These are phyloP conservation scores for Heliconius eleuchia DNA, from an alignment of 1,140 invertebrate species.

Conservation along the genomic window DNA sequence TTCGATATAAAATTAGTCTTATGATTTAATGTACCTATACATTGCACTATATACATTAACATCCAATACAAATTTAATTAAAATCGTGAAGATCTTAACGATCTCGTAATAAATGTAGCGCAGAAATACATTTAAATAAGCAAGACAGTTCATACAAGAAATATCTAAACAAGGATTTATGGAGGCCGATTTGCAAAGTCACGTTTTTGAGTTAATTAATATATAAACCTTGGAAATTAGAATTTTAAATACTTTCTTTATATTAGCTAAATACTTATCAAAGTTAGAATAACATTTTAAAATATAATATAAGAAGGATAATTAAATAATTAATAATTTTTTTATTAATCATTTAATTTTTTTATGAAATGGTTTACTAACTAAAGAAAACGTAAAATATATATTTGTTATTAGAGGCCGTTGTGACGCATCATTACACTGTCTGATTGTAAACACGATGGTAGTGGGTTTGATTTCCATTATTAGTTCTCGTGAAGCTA, in stretches of 20 bases:
- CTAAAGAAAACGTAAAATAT: too few species aligned
- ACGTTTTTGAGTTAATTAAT: slow-evolving; percentile 5
- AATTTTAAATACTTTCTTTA: neutral
- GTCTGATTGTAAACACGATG: too few species aligned
- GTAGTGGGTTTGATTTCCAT: too few species aligned
- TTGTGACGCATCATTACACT: too few species aligned
- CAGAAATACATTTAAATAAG: neutral
- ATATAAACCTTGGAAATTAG: neutral
- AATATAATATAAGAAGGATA: too few species aligned
- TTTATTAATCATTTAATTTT: too few species aligned
- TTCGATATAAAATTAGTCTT: too few species aligned
- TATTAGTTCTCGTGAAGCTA: too few species aligned
- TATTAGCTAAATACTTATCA: neutral
- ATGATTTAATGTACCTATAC: too few species aligned
- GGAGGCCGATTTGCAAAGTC: slow-evolving; percentile 1
- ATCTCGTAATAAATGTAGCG: neutral
- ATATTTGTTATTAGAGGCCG: too few species aligned
- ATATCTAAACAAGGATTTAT: slow-evolving; percentile 7
- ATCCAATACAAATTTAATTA: neutral
- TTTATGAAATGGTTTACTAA: too few species aligned
- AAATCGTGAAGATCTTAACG: neutral
- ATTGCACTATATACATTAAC: neutral
- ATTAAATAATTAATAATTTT: too few species aligned
- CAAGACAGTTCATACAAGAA: neutral
- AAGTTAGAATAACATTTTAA: neutral